phyloP scores from a whole-genome alignment of 35 echinoderm and acorn worm genomes.

The Lytechinus variegatus region DNA sequence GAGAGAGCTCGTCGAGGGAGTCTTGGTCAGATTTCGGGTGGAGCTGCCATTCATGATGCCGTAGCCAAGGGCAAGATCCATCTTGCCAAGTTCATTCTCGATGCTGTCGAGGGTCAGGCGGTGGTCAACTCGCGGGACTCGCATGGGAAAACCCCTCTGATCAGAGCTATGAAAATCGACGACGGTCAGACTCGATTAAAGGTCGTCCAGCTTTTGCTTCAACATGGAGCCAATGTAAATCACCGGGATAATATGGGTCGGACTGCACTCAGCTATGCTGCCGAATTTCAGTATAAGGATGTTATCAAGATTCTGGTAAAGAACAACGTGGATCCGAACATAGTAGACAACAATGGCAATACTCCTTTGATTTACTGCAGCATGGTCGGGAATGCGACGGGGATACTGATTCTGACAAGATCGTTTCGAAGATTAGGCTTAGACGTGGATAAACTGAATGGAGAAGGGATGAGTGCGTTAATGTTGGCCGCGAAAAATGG shows the following conservation, averaged over 20 bases:
- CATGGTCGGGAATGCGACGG: conserved; percentile 65
- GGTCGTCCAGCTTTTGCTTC: conserved; percentile 67
- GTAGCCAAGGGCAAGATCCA: conserved; percentile 92
- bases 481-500: conserved; percentile 77
- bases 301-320: conserved; percentile 72
- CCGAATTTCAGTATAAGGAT: conserved; percentile 76
- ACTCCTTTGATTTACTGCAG: conserved; percentile 78
- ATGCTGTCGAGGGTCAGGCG: conserved; percentile 79
- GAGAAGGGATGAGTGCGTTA: conserved; percentile 80
- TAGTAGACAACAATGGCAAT: conserved; percentile 92
- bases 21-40: conserved; percentile 84
- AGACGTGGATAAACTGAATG: conserved; percentile 78
- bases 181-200: conserved; percentile 58
- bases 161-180: conserved; percentile 72
- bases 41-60: conserved; percentile 81
- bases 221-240: conserved; percentile 84
- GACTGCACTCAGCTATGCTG: conserved; percentile 89
- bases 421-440: conserved; percentile 81
- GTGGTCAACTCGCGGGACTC: conserved; percentile 77
- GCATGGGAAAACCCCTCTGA: conserved; percentile 93
- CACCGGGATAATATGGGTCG: conserved; percentile 81
- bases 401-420: conserved; percentile 72
- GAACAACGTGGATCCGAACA: conserved; percentile 93
- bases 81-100: conserved; percentile 89
- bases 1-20: conserved; percentile 64